Evolutionary conservation across 2,797 vertebrate genomes (phyloP), one percentile per base, ranked within the genome.

Genomic region (Pogonophryne albipinna): DNA sequence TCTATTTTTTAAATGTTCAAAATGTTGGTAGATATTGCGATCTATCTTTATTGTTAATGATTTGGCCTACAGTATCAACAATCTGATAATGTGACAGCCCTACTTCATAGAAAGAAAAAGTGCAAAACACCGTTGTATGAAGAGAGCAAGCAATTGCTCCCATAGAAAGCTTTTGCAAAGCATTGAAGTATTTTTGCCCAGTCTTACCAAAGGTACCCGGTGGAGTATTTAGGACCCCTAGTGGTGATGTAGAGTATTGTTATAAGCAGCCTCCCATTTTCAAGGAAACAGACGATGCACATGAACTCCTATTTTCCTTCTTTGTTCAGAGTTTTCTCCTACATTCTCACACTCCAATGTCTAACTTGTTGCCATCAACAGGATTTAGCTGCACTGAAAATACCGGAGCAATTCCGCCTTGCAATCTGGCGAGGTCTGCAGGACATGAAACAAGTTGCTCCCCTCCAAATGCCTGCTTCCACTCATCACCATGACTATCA

Each of bases 381-480:
- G 98, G 98, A 99, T 89, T 96, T 99, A 52, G 96, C 94, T 15
- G 96, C 97, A 19, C 93, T 99, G 92, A 99, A 99, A 94, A 97
- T 99, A 84, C 98, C 98, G 0, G 98, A 99, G 89, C 98, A 99
- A 94, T 97, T 96, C 85, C 95, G 97, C 11, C 89, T 97, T 87
- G 89, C 94, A 67, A 99, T 99, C 94, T 99, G 98, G 98, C 86
- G 98, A 63, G 98, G 97, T 12, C 96, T 99, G 80, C 98, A 99
- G 94, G 98, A 99, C 85, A 94, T 99, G 85, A 99, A 97, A 74
- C 98, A 99, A 92, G 90, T 95, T 44, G 57, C 84, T 42, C 2
- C 87, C 11, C 85, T 92, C 19, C 91, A 93, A 60, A 58, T 92
- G 44, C 84, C 91, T 4, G 38, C 88, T 53, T 69, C 92, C 10